A percentile compares a stretch with the other conserved stretches of the same genome.
Evolutionary conservation across 1,140 invertebrate genomes (phyloP).

Genomic region (Drosophila parabipectinata): DNA sequence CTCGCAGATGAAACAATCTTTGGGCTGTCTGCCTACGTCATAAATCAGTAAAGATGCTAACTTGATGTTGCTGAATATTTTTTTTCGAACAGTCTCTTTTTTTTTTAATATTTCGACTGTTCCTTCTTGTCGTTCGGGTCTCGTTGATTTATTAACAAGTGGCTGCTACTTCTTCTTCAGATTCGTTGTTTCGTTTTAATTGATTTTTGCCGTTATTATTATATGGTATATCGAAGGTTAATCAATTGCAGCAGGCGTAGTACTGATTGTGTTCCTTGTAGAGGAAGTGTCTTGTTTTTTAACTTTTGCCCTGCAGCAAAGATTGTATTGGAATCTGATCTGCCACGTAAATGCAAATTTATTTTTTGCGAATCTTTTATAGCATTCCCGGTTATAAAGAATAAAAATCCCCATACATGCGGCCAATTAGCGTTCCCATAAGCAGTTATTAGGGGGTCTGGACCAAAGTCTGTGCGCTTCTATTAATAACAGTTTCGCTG

Average conservation of each 20-base stretch:
- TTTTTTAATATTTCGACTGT: conserved; percentile 21
- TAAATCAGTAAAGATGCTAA: conserved; percentile 12
- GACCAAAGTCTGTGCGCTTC: conserved; percentile 28
- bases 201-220: conserved; percentile 70
- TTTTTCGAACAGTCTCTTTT: background rate
- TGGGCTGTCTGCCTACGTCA: conserved; percentile 35
- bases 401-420: conserved; percentile 27
- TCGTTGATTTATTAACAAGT: conserved; percentile 75
- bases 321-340: conserved; percentile 15
- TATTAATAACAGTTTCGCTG: conserved; percentile 35
- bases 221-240: conserved; percentile 52
- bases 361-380: conserved; percentile 38
- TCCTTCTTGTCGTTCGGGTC: conserved; percentile 35
- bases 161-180: conserved; percentile 44
- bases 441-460: conserved; percentile 35
- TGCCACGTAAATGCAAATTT: conserved; percentile 15
- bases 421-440: conserved; percentile 59
- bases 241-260: conserved; percentile 39
- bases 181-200: conserved; percentile 68
- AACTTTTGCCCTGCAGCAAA: background rate
- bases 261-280: conserved; percentile 42
- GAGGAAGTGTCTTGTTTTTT: conserved; percentile 47
- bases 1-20: conserved; percentile 4
- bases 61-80: conserved; percentile 13
- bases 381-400: conserved; percentile 47